Percentiles rank a stretch among this genome's conserved stretches.
Conservation (phyloP, 2,797 vertebrate species). For the Antennarius maculatus region DNA sequence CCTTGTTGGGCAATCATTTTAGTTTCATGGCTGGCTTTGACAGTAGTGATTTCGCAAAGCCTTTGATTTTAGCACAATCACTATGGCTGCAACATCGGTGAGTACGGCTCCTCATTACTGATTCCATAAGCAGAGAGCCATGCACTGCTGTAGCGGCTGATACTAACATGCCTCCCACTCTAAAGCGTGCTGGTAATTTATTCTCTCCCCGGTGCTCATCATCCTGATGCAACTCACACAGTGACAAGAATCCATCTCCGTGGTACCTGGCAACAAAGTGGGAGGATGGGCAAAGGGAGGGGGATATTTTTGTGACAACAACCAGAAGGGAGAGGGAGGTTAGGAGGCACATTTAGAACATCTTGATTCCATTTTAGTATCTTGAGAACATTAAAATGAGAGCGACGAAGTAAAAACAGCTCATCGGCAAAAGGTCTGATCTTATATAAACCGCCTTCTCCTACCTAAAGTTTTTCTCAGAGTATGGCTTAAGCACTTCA, state of each 20-base stretch:
- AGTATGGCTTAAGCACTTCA: constrained; percentile 72
- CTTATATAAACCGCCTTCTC: constrained; percentile 50
- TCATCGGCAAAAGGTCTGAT: constrained; percentile 47
- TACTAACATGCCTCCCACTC: constrained; percentile 75
- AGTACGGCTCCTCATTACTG: constrained; percentile 65
- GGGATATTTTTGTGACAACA: constrained; percentile 60
- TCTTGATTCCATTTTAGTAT: constrained; percentile 8
- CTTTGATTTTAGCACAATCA: constrained; percentile 71
- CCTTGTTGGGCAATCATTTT: constrained; percentile 57
- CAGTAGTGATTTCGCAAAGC: constrained; percentile 70
- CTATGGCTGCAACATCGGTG: constrained; percentile 58
- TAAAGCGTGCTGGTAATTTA: constrained; percentile 73
- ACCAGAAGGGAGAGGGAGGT: constrained; percentile 56
- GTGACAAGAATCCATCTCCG: constrained; percentile 75
- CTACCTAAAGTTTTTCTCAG: constrained; percentile 51
- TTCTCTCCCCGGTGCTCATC: constrained; percentile 71
- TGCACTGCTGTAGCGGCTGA: constrained; percentile 62
- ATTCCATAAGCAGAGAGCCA: constrained; percentile 70
- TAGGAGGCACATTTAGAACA: constrained; percentile 62
- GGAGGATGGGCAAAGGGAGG: constrained; percentile 43
- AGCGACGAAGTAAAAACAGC: constrained; percentile 34
- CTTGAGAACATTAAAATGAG: constrained; percentile 22
- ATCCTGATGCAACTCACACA: constrained; percentile 73
- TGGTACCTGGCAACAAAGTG: constrained; percentile 73
- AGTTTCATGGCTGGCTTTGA: constrained; percentile 57